Evolutionary conservation across 1,140 invertebrate species (phyloP).

Genomic region (Micrasema minimum): DNA sequence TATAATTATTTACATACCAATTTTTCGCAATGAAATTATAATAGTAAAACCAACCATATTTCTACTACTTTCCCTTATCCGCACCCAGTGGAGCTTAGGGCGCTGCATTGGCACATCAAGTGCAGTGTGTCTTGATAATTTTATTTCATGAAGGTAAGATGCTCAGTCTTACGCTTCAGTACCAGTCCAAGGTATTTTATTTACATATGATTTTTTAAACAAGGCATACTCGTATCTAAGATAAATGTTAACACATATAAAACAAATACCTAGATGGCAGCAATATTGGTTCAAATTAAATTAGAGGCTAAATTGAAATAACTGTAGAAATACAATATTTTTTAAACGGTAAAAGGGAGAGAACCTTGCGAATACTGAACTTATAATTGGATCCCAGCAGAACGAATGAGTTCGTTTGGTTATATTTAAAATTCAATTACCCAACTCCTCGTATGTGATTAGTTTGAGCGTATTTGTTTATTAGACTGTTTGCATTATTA

Average conservation of each 20-base stretch:
- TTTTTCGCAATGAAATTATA: not conserved
- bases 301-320: not conserved
- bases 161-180: too few species aligned
- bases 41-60: not conserved
- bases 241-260: not conserved
- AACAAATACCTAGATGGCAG: not conserved
- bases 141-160: too few species aligned
- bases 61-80: not conserved
- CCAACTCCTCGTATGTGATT: slow-evolving; percentile 23
- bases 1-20: not conserved
- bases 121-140: too few species aligned
- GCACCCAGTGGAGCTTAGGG: too few species aligned
- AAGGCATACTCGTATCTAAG: not conserved
- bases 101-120: too few species aligned
- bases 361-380: not conserved
- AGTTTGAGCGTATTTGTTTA: slow-evolving; percentile 24
- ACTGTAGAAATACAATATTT: not conserved
- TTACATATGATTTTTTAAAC: not conserved
- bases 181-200: too few species aligned
- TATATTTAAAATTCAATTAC: slow-evolving; percentile 25
- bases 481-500: slow-evolving; percentile 28
- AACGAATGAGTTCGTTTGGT: slow-evolving; percentile 13
- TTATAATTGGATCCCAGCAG: not conserved
- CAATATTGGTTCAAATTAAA: not conserved
- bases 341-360: not conserved